phyloP scores from a whole-genome alignment of 2,113 vertebrate genomes.

The Oostethus manadensis region DNA sequence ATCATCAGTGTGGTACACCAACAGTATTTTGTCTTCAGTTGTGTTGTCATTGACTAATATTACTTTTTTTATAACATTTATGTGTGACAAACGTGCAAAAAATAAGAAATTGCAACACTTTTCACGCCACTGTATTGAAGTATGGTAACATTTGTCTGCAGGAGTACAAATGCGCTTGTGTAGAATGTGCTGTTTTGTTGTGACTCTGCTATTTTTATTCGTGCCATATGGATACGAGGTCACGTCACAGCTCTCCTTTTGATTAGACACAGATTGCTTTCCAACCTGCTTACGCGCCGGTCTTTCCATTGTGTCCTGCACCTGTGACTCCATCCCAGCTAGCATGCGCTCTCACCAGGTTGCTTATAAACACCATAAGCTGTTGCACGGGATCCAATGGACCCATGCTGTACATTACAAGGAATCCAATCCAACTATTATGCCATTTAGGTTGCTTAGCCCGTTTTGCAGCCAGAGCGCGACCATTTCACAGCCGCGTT shows the following conservation, averaged over 20 bases:
- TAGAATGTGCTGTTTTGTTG: no score
- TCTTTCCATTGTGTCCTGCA: constrained; percentile 52
- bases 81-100: no score
- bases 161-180: no score
- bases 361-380: constrained; percentile 71
- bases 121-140: no score
- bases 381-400: constrained; percentile 48
- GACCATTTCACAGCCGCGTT: constrained; percentile 53
- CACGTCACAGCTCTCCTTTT: constrained; percentile 40
- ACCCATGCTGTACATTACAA: constrained; percentile 15
- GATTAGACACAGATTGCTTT: constrained; percentile 42
- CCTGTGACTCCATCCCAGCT: constrained; percentile 59
- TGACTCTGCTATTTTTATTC: background rate
- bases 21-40: no score
- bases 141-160: no score
- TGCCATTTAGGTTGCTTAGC: constrained; percentile 51
- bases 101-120: no score
- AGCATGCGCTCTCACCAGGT: constrained; percentile 47
- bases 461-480: constrained; percentile 44
- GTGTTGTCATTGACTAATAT: no score
- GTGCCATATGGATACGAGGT: constrained; percentile 38
- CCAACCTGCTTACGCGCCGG: constrained; percentile 23
- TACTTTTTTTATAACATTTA: no score
- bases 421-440: constrained; percentile 32
- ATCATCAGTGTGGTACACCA: no score